Evolutionary conservation across 2,113 vertebrate genomes (phyloP).

Genomic region (Perca fluviatilis): DNA sequence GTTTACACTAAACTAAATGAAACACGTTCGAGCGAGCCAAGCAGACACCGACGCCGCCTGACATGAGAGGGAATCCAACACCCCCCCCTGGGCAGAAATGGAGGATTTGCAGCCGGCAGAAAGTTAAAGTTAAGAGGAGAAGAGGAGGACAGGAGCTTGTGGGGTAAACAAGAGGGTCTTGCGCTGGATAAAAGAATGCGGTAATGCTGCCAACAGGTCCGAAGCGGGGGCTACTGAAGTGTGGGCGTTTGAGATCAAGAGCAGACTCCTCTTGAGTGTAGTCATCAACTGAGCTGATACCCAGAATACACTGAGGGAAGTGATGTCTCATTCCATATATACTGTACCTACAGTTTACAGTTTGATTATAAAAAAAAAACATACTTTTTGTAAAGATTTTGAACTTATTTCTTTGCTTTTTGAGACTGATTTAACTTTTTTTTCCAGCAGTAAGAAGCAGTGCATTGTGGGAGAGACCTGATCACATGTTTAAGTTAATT

Average conservation of each 20-base stretch:
- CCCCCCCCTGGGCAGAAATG: constrained; percentile 6
- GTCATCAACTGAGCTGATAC: constrained; percentile 10
- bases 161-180: constrained; percentile 10
- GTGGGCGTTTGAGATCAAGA: constrained; percentile 15
- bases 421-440: too few species aligned
- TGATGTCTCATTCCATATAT: not conserved
- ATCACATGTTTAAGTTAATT: too few species aligned
- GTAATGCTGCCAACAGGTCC: constrained; percentile 7
- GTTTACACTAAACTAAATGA: constrained; percentile 38
- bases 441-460: too few species aligned
- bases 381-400: too few species aligned
- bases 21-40: constrained; percentile 22
- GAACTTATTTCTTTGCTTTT: too few species aligned
- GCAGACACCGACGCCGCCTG: not conserved
- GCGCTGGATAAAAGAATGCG: constrained; percentile 6
- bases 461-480: too few species aligned
- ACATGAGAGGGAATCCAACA: constrained; percentile 43
- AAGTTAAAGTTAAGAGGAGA: not conserved
- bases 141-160: not conserved
- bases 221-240: constrained; percentile 20
- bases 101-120: constrained; percentile 22
- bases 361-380: too few species aligned
- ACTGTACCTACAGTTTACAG: not conserved
- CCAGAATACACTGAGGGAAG: not conserved
- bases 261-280: constrained; percentile 11